Conservation (phyloP, 2,113 vertebrate species). For the Myotis davidii region DNA sequence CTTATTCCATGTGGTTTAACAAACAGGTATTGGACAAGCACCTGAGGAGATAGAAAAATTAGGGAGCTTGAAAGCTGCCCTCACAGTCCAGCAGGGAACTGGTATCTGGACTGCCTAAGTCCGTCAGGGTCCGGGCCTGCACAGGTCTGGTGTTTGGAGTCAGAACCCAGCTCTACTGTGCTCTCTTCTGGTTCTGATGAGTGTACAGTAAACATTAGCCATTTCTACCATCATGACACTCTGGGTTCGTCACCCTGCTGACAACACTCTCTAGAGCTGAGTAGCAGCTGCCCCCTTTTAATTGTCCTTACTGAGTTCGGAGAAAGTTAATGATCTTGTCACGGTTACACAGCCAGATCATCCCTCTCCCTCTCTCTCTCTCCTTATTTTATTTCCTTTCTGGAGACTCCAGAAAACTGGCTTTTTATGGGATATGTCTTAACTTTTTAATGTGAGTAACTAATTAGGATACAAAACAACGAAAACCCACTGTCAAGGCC, state of each 20-base stretch:
- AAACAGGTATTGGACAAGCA: not conserved
- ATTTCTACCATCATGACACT: not conserved
- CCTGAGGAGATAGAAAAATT: not conserved
- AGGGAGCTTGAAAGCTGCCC: not conserved
- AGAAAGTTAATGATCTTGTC: slow-evolving; percentile 16
- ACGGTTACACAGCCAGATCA: not conserved
- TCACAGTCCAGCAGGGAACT: not conserved
- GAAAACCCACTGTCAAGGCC: not conserved
- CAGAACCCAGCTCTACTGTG: not conserved
- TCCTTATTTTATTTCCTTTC: not conserved
- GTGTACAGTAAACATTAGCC: not conserved
- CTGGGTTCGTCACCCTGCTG: too few relatives aligned
- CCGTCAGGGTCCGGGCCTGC: not conserved
- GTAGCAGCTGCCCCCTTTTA: not conserved
- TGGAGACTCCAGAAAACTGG: slow-evolving; percentile 6
- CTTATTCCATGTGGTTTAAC: not conserved
- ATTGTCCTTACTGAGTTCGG: not conserved
- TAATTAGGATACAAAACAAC: slow-evolving; percentile 18
- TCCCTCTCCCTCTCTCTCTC: not conserved
- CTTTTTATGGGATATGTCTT: not conserved
- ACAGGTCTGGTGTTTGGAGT: not conserved
- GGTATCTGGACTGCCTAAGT: not conserved
- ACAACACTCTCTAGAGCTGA: not conserved
- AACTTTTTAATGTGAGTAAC: slow-evolving; percentile 38
- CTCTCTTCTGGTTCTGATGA: not conserved